Evolutionary conservation across 2,888 invertebrate species (phyloP), one percentile per base, ranked within the genome.

Genomic region (Globia sparganii): DNA sequence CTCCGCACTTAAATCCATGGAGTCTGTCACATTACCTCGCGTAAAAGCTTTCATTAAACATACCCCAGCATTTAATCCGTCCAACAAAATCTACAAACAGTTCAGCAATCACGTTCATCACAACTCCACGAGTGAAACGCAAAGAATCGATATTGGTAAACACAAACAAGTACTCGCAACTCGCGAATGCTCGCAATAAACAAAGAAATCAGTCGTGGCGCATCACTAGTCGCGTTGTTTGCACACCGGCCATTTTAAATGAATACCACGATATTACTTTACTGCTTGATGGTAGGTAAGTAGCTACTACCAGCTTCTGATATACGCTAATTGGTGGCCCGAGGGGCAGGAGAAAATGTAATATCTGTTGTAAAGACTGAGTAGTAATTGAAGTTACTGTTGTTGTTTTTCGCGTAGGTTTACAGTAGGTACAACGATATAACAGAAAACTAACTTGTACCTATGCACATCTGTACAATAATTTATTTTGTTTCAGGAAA

Each of bases 121-220:
- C 91, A 91, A 71, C 37, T 25, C 25, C 21, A 49, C 89, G 89
- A 91, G 86, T 88, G 88, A 89, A 89, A 89, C 90, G 88, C 90
- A 90, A 88, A 87, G 86, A 89, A 91, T 92, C 91, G 92, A 91
- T 93, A 90, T 86, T 80, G 49, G 49, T 40, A 61, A 78, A 80
- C 34, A 62, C n/a, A 34, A 58, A 34, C n/a, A 59, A 18, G 56
- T 59, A 69, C 21, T 59, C n/a, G 59, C 31, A 88, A 53, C 37
- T 73, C 46, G 56, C 49, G 31, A 64, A 34, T 13, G 46, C 4
- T 64, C 28, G 87, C 87, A 84, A 89, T 92, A 90, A 91, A 93
- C 92, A 92, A 93, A 90, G 91, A 91, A 93, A 91, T 93, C 91
- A 90, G 89, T 90, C 87, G 43, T 37, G 61, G 79, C 28, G 83